Evolutionary conservation across 2,113 vertebrate species (phyloP), one percentile per base, ranked within the genome.

Genomic region (Dipodomys ordii): DNA sequence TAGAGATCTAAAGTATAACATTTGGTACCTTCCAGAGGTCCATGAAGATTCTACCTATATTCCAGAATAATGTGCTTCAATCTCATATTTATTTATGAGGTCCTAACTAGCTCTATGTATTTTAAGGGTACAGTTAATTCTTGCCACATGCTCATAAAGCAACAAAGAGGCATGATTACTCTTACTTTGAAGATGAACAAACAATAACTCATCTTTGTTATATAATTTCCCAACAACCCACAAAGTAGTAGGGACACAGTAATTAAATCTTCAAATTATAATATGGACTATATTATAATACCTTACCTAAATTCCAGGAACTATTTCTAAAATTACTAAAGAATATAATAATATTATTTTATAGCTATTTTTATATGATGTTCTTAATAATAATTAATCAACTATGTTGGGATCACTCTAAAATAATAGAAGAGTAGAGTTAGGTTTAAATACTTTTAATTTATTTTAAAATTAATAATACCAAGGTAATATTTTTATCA

Each of bases 51-150:
- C 22, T 60, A 53, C 30, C 67, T 91, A 53, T 74, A 16, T 83
- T 74, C 28, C 15, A 18, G 92, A 81, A 77, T 79, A 92, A 79
- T 73, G 85, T 19, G 27, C 60, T 88, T 68, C 12, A 64, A 77
- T 89, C 20, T 79, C 83, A 16, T 71, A 81, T 87, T 89, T 82
- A 74, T 69, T 95, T 88, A 22, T 65, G 86, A 90, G 39, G 44
- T 74, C 3, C 19, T 87, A 65, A 91, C 91, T 67, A 69, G n/a
- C 22, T 72, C 49, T 65, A 44, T 88, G 82, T 85, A 80, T 72
- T 85, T 95, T 72, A 72, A 94, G 35, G 49, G n/a, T 88, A 19
- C 83, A 94, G 88, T 92, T 92, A 95, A 88, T 86, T 85, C 71
- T 90, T 84, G n/a, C 23, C 23, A 32, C 13, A 88, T 13, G 7